Evolutionary conservation across 2,888 invertebrate species (phyloP).

Genomic region (Plagodis pulveraria): DNA sequence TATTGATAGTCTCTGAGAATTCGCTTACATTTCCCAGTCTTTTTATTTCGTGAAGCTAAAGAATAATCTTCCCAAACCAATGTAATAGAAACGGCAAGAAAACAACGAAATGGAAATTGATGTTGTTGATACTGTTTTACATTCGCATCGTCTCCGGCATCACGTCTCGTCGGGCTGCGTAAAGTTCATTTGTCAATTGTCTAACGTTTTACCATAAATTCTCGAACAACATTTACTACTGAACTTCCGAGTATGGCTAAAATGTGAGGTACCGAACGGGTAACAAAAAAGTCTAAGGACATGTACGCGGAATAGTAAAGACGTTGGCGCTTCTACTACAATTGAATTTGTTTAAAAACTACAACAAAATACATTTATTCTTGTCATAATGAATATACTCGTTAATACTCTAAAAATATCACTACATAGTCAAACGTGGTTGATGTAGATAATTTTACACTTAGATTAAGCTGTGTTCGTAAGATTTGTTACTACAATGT

Average conservation of each 20-base stretch:
- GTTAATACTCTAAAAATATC: too few species aligned
- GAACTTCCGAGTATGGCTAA: constrained; percentile 52
- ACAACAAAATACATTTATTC: too few species aligned
- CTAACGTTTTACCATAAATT: constrained; percentile 62
- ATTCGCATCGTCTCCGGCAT: constrained; percentile 64
- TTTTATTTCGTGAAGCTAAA: constrained; percentile 30
- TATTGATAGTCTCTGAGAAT: constrained; percentile 10
- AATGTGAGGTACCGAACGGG: constrained; percentile 31
- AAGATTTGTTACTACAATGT: constrained; percentile 15
- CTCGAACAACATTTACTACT: constrained; percentile 54
- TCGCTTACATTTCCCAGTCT: constrained; percentile 20
- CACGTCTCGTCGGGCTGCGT: constrained; percentile 62
- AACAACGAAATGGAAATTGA: constrained; percentile 55
- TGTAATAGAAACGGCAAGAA: constrained; percentile 46
- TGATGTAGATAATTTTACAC: not conserved
- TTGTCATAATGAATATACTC: too few species aligned
- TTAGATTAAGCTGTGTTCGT: constrained; percentile 10
- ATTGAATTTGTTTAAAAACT: too few species aligned
- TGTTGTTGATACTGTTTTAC: constrained; percentile 63
- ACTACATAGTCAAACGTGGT: too few species aligned
- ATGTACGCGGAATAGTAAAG: too few species aligned
- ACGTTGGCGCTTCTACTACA: too few species aligned
- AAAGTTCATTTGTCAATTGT: constrained; percentile 72
- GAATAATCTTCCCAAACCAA: constrained; percentile 37
- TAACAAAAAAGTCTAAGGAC: too few species aligned